phyloP scores from a whole-genome alignment of 2,113 vertebrate genomes.

The Lanius collurio region DNA sequence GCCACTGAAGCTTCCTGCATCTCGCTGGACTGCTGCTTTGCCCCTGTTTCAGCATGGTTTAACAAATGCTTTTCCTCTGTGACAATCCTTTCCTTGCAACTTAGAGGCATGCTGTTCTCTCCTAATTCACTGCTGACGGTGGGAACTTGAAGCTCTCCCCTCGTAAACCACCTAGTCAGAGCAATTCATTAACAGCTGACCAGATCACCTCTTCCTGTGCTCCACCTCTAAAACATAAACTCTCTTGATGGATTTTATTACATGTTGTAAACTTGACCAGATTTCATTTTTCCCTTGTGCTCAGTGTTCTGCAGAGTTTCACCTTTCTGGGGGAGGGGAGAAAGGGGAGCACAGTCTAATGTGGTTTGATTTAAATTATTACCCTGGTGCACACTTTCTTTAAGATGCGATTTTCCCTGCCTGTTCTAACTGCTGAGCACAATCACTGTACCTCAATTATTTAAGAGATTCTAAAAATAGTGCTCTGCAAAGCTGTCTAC shows the following conservation, averaged over 20 bases:
- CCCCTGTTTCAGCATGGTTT: fast-evolving
- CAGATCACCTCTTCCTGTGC: neutral
- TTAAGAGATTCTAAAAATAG: constrained; percentile 80
- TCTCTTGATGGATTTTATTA: constrained; percentile 28
- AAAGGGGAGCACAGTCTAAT: constrained; percentile 29
- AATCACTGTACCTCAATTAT: constrained; percentile 80
- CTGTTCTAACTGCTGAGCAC: constrained; percentile 69
- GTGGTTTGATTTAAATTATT: constrained; percentile 72
- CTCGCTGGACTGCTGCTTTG: neutral
- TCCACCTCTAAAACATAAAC: neutral
- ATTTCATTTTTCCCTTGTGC: constrained; percentile 12
- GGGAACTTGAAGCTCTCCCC: neutral
- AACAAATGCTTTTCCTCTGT: neutral
- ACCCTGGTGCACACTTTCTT: constrained; percentile 57
- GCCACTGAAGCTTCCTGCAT: neutral
- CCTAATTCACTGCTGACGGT: neutral
- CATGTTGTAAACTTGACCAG: neutral
- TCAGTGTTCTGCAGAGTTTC: constrained; percentile 3
- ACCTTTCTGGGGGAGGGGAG: neutral
- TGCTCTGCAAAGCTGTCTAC: constrained; percentile 57
- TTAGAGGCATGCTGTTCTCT: neutral
- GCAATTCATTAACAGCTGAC: neutral
- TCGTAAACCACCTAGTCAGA: neutral
- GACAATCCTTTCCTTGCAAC: neutral
- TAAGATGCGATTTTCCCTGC: constrained; percentile 71